phyloP scores from a whole-genome alignment of 2,113 vertebrate genomes.

The Microcebus tavaratra region DNA sequence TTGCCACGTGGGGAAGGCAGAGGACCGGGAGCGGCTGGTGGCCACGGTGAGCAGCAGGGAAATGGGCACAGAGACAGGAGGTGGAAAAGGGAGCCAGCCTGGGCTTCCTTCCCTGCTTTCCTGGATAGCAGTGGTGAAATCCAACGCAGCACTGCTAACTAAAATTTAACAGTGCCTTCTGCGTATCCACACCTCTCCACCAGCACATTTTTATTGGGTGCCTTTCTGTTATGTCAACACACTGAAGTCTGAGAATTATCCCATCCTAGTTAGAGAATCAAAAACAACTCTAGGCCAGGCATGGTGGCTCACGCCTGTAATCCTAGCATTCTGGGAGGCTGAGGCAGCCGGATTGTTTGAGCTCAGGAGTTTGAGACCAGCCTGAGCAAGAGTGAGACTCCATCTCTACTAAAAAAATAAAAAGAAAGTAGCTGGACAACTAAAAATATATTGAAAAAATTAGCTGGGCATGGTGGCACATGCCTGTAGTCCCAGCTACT shows the following conservation, averaged over 20 bases:
- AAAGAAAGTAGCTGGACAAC: no score
- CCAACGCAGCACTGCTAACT: neutral
- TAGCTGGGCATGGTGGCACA: no score
- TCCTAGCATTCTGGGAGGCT: no score
- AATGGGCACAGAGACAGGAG: neutral
- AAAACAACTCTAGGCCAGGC: neutral
- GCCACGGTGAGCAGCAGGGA: constrained; percentile 81
- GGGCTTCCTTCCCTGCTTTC: neutral
- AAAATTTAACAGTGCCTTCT: neutral
- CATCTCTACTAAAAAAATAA: no score
- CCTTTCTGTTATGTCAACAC: neutral
- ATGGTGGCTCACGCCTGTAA: no score
- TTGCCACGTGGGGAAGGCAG: constrained; percentile 89
- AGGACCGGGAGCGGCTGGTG: constrained; percentile 89
- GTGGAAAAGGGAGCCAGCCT: neutral
- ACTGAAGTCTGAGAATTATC: neutral
- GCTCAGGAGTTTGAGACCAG: no score
- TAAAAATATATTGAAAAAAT: no score
- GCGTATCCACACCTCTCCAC: neutral
- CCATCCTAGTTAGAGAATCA: neutral
- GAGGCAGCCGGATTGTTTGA: no score
- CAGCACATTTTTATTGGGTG: neutral
- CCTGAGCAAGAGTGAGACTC: no score
- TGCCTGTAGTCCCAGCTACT: no score
- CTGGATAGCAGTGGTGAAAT: neutral